Base-by-base conservation (phyloP, 2,113 vertebrate species). In the Rhodinocichla rosea region DNA sequence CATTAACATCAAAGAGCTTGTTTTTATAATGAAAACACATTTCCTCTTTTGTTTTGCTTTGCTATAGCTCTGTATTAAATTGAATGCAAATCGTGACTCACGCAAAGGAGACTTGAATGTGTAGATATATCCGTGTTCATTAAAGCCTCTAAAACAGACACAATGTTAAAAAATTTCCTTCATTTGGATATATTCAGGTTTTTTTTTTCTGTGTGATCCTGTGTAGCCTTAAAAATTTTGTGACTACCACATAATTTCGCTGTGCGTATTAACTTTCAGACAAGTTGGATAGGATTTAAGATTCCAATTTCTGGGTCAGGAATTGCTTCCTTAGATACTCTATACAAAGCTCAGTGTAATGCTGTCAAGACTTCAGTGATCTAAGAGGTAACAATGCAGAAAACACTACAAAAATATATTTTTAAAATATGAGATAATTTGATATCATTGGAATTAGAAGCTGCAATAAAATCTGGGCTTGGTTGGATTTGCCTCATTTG, bases 1-100 rank as follows among this genome's bases (percentile, higher is more conserved):
- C 95, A 63, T 94, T 88, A 91, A 97, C 96, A 97, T 98, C 97
- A 97, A 97, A 98, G 96, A 91, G 62, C 88, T 85, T 92, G 79
- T 95, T 95, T 94, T 96, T 74, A 9, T 94, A 95, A 95, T 59
- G 71, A 90, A 97, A 97, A 87, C 93, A 86, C 56, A 13, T 97
- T 97, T 96, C 95, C 86, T 84, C 81, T 97, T 96, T 92, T 93
- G 90, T 50, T 94, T 77, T 94, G 77, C 84, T 87, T 76, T 82
- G 57, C 71, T 60, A 18, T 49, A 76, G 62, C 63, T 91, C 42
- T 86, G 37, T 56, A 57, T 89, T 89, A 90, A 89, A 91, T 97
- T 85, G 92, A 95, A 95, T 83, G 24, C 56, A 50, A 63, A 63
- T 76, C 22, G 12, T 40, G 39, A 53, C 77, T 93, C 76, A 55